A percentile compares a stretch with the other conserved stretches of the same genome.
These are phyloP conservation scores for Smithornis capensis DNA, from an alignment of 2,113 vertebrate genomes.

Conservation along the genomic window DNA sequence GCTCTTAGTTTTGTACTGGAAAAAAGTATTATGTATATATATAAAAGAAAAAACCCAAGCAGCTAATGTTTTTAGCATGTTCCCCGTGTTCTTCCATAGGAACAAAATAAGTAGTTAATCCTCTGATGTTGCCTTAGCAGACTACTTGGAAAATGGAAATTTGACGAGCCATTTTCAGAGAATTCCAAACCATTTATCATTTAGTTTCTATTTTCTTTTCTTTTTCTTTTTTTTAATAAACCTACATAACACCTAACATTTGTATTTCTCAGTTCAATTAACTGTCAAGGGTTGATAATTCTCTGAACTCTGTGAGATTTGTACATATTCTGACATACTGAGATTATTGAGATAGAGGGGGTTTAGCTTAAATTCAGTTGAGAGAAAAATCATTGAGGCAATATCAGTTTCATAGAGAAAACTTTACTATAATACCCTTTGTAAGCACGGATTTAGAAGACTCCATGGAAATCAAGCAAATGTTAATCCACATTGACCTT, in stretches of 20 bases:
- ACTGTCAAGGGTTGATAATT: not conserved
- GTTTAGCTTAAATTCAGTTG: not conserved
- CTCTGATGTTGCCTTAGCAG: conserved; percentile 8
- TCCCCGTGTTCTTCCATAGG: conserved; percentile 1
- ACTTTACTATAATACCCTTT: conserved; percentile 9
- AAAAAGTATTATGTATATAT: not conserved
- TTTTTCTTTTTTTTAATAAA: not conserved
- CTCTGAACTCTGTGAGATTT: not conserved
- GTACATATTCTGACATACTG: not conserved
- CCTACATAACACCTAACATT: not conserved
- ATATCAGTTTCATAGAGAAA: not conserved
- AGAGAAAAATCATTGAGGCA: not conserved
- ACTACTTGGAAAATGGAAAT: conserved; percentile 45
- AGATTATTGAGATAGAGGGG: not conserved
- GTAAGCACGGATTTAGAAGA: not conserved
- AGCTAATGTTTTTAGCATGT: conserved; percentile 9
- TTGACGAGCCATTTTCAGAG: not conserved
- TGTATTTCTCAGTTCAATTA: conserved; percentile 10
- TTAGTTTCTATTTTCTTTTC: not conserved
- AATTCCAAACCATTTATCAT: conserved; percentile 23
- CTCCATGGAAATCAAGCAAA: conserved; percentile 37
- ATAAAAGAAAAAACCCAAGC: not conserved
- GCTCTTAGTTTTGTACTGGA: not conserved
- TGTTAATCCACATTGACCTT: conserved; percentile 46
- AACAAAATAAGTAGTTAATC: conserved; percentile 50